These are phyloP conservation scores for Akabosia matsudoensis DNA, from an alignment of 1,140 invertebrate genomes.

Conservation along the genomic window DNA sequence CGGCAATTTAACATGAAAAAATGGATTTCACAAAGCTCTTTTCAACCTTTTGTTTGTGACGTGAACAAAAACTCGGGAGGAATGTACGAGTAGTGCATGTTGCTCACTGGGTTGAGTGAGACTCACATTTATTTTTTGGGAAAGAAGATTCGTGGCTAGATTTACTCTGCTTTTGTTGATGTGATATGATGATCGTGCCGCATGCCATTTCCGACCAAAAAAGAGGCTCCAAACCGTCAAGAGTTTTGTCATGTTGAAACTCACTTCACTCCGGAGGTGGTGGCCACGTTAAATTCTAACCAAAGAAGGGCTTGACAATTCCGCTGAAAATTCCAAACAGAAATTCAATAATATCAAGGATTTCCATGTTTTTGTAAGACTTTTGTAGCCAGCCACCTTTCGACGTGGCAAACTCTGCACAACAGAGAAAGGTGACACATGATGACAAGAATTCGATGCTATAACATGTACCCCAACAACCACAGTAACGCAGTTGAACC, in stretches of 20 bases:
- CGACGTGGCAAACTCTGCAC: too few species aligned
- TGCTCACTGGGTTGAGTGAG: too few species aligned
- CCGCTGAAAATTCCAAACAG: neutral
- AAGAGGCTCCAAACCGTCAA: neutral
- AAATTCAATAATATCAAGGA: neutral
- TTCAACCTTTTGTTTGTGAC: too few species aligned
- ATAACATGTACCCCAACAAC: neutral
- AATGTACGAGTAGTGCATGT: too few species aligned
- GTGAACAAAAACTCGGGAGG: too few species aligned
- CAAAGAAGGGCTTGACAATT: neutral
- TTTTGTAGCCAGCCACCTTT: neutral
- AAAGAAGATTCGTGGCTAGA: too few species aligned
- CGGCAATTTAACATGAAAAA: too few species aligned
- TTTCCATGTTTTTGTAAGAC: neutral
- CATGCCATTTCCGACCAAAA: neutral
- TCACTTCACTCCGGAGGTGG: neutral
- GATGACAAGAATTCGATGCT: constrained; percentile 12
- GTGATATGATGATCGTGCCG: neutral
- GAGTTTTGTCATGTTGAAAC: neutral
- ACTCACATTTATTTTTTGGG: too few species aligned
- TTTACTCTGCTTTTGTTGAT: neutral
- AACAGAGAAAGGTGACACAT: neutral
- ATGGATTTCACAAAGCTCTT: too few species aligned
- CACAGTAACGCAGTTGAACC: neutral
- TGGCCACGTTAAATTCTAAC: neutral